Evolutionary conservation across 2,888 invertebrate species (phyloP).

Genomic region (Athalia circularis): DNA sequence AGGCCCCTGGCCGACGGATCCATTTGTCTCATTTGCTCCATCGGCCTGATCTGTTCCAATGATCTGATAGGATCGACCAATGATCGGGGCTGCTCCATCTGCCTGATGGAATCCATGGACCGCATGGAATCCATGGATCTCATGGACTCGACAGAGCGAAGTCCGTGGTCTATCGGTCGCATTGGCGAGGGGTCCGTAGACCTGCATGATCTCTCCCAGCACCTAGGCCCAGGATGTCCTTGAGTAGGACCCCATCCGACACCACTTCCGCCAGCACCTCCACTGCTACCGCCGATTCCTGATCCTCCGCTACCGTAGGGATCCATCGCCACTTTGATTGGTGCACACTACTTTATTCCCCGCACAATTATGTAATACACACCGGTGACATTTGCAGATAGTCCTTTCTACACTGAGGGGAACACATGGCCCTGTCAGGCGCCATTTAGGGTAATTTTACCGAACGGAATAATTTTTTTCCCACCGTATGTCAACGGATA

Average conservation of each 20-base stretch:
- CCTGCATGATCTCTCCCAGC: constrained; percentile 70
- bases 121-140: constrained; percentile 72
- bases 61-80: constrained; percentile 53
- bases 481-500: not conserved
- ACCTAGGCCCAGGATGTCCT: constrained; percentile 58
- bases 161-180: constrained; percentile 69
- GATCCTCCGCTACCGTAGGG: constrained; percentile 33
- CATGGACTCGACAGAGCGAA: constrained; percentile 69
- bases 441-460: constrained; percentile 57
- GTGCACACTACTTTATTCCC: constrained; percentile 3
- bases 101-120: constrained; percentile 69
- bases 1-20: constrained; percentile 53
- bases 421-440: constrained; percentile 67
- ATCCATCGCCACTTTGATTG: constrained; percentile 3
- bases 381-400: not conserved
- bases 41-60: constrained; percentile 50
- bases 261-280: constrained; percentile 16
- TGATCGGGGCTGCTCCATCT: constrained; percentile 51
- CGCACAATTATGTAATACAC: constrained; percentile 17
- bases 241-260: constrained; percentile 40
- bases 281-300: constrained; percentile 31
- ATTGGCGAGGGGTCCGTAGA: constrained; percentile 71
- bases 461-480: not conserved
- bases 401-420: constrained; percentile 27
- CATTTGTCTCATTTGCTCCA: constrained; percentile 55